Evolutionary conservation across 2,888 invertebrate genomes (phyloP).

Genomic region (Pristionchus japonicus): DNA sequence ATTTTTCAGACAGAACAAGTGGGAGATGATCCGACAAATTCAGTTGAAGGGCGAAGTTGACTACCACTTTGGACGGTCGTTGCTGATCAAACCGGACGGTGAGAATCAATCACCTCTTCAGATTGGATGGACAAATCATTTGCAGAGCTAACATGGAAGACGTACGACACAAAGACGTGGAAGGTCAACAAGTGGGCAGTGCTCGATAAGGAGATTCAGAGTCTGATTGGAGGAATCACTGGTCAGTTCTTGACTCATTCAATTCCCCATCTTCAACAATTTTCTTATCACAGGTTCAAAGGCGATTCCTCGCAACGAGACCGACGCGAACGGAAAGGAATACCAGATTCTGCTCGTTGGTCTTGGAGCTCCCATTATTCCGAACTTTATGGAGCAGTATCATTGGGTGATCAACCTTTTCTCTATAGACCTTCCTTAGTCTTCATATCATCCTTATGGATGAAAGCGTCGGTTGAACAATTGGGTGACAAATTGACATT

Average conservation of each 20-base stretch:
- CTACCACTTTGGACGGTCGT: constrained; percentile 39
- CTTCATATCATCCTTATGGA: not conserved
- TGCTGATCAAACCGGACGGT: constrained; percentile 21
- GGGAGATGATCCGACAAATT: constrained; percentile 38
- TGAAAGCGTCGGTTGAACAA: no score
- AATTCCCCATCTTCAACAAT: no score
- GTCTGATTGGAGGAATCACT: constrained; percentile 17
- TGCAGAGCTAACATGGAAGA: constrained; percentile 37
- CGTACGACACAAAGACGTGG: constrained; percentile 40
- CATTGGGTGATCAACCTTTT: constrained; percentile 39
- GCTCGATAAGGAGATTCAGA: constrained; percentile 30
- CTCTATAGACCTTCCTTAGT: no score
- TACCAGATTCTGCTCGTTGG: constrained; percentile 25
- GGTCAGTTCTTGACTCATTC: not conserved
- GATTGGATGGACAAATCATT: not conserved
- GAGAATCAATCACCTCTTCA: not conserved
- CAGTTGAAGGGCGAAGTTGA: constrained; percentile 24
- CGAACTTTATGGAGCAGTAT: constrained; percentile 22
- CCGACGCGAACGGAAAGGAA: not conserved
- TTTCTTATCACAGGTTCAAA: not conserved
- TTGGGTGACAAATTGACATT: no score
- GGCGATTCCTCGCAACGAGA: constrained; percentile 13
- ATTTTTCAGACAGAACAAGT: not conserved
- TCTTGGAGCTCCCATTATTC: not conserved
- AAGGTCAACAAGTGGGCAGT: constrained; percentile 9